Percentiles rank a stretch among this genome's conserved stretches.
These are phyloP conservation scores for Chaenocephalus aceratus DNA, from an alignment of 2,113 vertebrate genomes.

Conservation along the genomic window DNA sequence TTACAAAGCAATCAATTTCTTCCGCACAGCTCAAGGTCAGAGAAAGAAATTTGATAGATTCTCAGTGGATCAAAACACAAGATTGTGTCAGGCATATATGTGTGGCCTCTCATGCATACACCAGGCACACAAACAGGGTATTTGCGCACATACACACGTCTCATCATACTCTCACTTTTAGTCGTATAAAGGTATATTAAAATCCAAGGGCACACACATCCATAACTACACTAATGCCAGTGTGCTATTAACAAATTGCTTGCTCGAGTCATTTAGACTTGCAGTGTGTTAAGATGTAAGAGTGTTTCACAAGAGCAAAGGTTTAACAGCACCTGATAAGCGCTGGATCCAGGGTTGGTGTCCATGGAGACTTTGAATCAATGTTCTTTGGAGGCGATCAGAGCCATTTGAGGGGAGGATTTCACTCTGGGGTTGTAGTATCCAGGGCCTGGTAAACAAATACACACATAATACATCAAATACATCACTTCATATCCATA, in stretches of 20 bases:
- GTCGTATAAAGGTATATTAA: background rate
- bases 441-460: slow-evolving; percentile 79
- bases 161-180: background rate
- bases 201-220: slow-evolving; percentile 17
- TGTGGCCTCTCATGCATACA: background rate
- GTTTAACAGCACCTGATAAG: slow-evolving; percentile 76
- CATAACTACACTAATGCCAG: background rate
- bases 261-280: background rate
- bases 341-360: slow-evolving; percentile 79
- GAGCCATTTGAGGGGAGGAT: slow-evolving; percentile 66
- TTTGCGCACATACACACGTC: background rate
- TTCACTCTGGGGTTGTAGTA: slow-evolving; percentile 77
- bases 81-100: slow-evolving; percentile 36
- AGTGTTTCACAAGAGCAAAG: background rate
- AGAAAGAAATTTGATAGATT: slow-evolving; percentile 44
- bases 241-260: background rate
- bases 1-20: slow-evolving; percentile 48
- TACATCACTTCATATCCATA: background rate
- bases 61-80: slow-evolving; percentile 32
- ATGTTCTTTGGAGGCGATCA: slow-evolving; percentile 77
- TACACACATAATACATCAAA: slow-evolving; percentile 22
- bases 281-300: slow-evolving; percentile 5
- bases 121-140: slow-evolving; percentile 19
- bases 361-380: slow-evolving; percentile 80
- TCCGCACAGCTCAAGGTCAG: slow-evolving; percentile 48